Evolutionary conservation across 23 tunicate species (phyloP).

Genomic region (Phallusia fumigata): DNA sequence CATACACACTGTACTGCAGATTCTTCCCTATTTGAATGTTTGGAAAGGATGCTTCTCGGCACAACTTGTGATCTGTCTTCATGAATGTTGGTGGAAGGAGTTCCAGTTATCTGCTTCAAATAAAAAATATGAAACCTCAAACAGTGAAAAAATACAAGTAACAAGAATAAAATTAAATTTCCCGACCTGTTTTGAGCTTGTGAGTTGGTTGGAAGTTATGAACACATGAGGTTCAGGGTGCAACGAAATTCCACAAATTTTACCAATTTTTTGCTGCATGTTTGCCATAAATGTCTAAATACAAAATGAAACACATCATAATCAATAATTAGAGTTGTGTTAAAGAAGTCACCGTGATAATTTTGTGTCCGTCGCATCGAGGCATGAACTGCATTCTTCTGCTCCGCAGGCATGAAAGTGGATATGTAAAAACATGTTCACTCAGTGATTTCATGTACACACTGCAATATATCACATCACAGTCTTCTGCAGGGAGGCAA

Average conservation of each 20-base stretch:
- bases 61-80: not conserved
- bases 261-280: not conserved
- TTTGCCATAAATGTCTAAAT: not conserved
- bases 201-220: not conserved
- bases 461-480: not conserved
- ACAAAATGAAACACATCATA: too few species aligned
- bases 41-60: not conserved
- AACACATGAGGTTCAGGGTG: not conserved
- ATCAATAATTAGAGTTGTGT: too few species aligned
- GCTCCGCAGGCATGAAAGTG: not conserved
- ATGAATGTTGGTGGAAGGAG: not conserved
- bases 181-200: not conserved
- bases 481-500: not conserved
- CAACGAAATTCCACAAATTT: not conserved
- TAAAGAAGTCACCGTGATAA: not conserved
- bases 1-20: not conserved
- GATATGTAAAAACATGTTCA: not conserved
- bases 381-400: not conserved
- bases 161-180: not conserved
- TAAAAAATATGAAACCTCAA: too few species aligned
- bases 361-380: not conserved
- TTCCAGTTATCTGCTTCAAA: not conserved
- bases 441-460: not conserved
- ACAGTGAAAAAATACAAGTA: not conserved
- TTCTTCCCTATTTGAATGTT: not conserved